Conservation (phyloP, 2,113 vertebrate species). For the Phaetusa simplex region DNA sequence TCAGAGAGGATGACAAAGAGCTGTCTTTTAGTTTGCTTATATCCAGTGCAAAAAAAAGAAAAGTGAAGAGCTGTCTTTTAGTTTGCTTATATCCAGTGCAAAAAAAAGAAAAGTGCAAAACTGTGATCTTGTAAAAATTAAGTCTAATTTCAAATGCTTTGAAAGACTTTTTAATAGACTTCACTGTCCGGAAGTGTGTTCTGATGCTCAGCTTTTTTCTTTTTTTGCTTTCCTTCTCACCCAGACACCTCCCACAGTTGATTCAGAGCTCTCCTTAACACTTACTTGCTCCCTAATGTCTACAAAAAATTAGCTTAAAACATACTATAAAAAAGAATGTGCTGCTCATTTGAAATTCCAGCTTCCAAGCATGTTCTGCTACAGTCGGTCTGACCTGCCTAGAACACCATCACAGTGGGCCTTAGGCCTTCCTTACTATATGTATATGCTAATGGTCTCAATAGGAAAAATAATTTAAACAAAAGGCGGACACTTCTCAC, state of each 20-base stretch:
- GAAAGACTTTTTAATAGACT: neutral
- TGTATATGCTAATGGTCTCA: neutral
- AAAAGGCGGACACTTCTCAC: neutral
- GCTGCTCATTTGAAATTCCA: neutral
- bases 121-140: neutral
- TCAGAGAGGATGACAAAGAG: neutral
- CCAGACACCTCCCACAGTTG: neutral
- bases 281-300: neutral
- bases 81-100: rapidly evolving
- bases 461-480: neutral
- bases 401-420: neutral
- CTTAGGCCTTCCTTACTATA: neutral
- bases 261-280: neutral
- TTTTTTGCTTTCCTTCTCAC: neutral
- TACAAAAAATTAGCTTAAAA: neutral
- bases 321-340: neutral
- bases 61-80: neutral
- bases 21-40: neutral
- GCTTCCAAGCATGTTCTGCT: neutral
- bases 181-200: neutral
- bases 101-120: neutral
- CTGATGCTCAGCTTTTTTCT: neutral
- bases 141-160: neutral
- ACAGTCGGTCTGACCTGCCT: neutral
- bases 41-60: neutral